Evolutionary conservation across 2,113 vertebrate species (phyloP), one percentile per base, ranked within the genome.

Genomic region (Rhabdornis inornatus): DNA sequence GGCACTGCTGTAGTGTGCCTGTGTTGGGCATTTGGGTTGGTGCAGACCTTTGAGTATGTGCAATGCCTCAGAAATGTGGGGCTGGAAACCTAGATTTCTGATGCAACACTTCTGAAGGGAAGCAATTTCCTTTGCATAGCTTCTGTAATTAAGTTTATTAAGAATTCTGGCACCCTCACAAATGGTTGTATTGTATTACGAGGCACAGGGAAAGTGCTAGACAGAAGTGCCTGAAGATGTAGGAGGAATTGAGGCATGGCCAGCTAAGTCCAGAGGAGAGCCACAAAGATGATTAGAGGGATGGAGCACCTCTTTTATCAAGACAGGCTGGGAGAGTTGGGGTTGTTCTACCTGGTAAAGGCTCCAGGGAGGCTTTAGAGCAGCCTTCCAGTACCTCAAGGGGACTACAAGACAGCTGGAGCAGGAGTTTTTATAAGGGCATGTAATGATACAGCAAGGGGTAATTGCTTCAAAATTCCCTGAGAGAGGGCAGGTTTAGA

Each of bases 1-100:
- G 52, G 31, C 24, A 12, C 0, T 11, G 30, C 47, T 35, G 57
- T 3, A 45, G 57, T 1, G 0, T 3, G 65, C 42, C 75, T 39
- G 10, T 2, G 8, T 9, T 37, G 35, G 45, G 52, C 8, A 15
- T 68, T 79, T 28, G 44, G 55, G 42, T 39, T 78, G 84, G 14
- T 60, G 44, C 63, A 57, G 40, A 50, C 63, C 64, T 66, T 42
- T 7, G 52, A 42, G 68, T 57, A 50, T 3, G 2, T 74, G 80
- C 42, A 70, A 25, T 2, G 16, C 59, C 78, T 72, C 37, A 47
- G 53, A 71, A 82, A 72, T 0, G 14, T 11, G 45, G 30, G 76
- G 42, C 63, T 85, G 33, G 49, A 76, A 83, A 92, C 35, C 7
- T 9, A 9, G 31, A 30, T 77, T 94, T 83, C 88, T 92, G 83